Percentiles rank a stretch among this genome's conserved stretches.
These are phyloP conservation scores for Molossus alvarezi DNA, from an alignment of 2,797 vertebrate genomes.

Conservation along the genomic window DNA sequence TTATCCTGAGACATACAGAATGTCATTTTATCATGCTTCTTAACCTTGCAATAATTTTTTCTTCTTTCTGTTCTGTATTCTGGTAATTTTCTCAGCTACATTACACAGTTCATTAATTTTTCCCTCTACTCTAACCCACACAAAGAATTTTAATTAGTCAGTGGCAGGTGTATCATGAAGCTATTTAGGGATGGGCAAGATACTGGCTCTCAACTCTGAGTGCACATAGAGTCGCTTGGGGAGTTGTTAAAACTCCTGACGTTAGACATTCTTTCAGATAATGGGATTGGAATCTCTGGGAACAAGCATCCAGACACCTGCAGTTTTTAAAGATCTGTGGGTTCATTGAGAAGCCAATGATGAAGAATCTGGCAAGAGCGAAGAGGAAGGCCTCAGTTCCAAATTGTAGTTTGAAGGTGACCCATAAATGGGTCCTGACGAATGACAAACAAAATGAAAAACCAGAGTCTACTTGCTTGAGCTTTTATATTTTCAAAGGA, in stretches of 20 bases:
- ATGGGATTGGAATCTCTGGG: not conserved
- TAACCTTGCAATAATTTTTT: not conserved
- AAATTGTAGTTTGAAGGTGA: not conserved
- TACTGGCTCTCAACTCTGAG: not conserved
- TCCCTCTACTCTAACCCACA: not conserved
- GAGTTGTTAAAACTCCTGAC: not conserved
- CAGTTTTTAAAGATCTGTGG: not conserved
- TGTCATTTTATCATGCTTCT: not conserved
- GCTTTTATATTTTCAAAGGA: not conserved
- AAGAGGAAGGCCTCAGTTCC: not conserved
- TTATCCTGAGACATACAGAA: not conserved
- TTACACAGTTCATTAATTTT: slow-evolving; percentile 51
- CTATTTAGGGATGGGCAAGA: not conserved
- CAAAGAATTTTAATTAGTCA: slow-evolving; percentile 36
- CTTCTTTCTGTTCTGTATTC: not conserved
- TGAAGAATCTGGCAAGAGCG: not conserved
- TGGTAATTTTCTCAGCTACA: not conserved
- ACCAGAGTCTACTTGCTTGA: not conserved
- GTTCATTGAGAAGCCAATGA: not conserved
- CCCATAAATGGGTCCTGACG: not conserved
- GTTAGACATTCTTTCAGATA: not conserved
- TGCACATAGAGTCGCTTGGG: not conserved
- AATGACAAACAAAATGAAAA: not conserved
- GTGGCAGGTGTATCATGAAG: not conserved
- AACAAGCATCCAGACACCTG: not conserved